These are phyloP conservation scores for Asobara japonica DNA, from an alignment of 1,140 invertebrate species.

Conservation along the genomic window DNA sequence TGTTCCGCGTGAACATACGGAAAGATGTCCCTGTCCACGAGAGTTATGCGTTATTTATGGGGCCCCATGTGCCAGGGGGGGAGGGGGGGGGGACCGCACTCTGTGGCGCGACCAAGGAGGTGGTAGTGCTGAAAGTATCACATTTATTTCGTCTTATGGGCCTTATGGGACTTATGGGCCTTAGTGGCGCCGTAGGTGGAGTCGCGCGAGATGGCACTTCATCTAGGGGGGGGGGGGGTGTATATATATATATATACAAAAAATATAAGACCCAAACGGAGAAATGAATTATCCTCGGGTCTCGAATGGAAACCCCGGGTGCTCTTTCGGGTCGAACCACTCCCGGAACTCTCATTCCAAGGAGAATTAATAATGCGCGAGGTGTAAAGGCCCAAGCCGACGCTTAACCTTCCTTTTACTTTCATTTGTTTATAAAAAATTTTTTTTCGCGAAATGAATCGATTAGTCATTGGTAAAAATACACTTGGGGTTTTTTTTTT, in stretches of 20 bases:
- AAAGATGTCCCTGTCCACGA: slow-evolving; percentile 27
- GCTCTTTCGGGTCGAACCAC: slow-evolving; percentile 16
- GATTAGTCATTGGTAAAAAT: slow-evolving; percentile 10
- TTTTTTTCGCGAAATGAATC: slow-evolving; percentile 11
- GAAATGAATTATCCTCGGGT: slow-evolving; percentile 28
- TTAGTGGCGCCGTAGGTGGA: slow-evolving; percentile 42
- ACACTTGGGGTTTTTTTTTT: neutral
- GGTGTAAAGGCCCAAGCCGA: neutral
- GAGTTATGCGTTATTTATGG: slow-evolving; percentile 58
- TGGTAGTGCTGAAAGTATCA: slow-evolving; percentile 56
- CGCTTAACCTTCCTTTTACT: slow-evolving; percentile 15
- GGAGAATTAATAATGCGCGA: slow-evolving; percentile 29
- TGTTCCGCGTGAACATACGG: slow-evolving; percentile 33
- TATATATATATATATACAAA: slow-evolving; percentile 36
- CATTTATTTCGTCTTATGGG: slow-evolving; percentile 37
- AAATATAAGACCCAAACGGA: slow-evolving; percentile 1
- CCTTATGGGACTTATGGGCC: too few species aligned
- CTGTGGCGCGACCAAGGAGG: slow-evolving; percentile 30
- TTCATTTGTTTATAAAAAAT: slow-evolving; percentile 22
- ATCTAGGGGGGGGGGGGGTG: slow-evolving; percentile 33
- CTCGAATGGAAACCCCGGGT: slow-evolving; percentile 31
- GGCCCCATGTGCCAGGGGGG: slow-evolving; percentile 31
- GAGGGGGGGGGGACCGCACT: slow-evolving; percentile 33
- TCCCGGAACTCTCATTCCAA: slow-evolving; percentile 24
- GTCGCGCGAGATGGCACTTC: slow-evolving; percentile 45